Evolutionary conservation across 2,113 vertebrate genomes (phyloP).

Genomic region (Setophaga kirtlandii): DNA sequence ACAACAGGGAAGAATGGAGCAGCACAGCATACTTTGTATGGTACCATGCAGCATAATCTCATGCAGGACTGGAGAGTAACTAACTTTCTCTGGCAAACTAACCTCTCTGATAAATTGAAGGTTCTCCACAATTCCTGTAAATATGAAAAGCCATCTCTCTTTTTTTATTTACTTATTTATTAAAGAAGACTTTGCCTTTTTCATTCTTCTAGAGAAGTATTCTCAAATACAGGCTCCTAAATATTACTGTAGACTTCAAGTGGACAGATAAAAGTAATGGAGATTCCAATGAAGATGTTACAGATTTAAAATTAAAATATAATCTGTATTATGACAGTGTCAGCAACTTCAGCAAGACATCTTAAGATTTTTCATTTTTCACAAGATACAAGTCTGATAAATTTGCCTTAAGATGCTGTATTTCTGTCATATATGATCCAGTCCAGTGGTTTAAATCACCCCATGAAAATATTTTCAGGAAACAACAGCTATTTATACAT

Average conservation of each 20-base stretch:
- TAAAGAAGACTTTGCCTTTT: neutral
- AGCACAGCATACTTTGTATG: neutral
- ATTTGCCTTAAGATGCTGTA: neutral
- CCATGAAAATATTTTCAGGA: neutral
- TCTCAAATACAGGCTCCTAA: neutral
- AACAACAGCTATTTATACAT: conserved; percentile 16
- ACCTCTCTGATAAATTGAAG: neutral
- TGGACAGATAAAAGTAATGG: neutral
- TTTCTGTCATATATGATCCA: neutral
- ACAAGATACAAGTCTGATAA: neutral
- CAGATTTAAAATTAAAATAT: neutral
- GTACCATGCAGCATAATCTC: neutral
- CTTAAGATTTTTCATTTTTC: neutral
- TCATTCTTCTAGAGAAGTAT: neutral
- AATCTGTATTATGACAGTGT: neutral
- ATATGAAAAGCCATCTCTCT: neutral
- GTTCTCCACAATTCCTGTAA: neutral
- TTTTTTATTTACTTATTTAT: neutral
- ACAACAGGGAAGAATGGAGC: neutral
- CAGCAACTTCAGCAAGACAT: neutral
- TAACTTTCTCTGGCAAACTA: neutral
- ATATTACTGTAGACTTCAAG: neutral
- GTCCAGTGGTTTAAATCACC: neutral
- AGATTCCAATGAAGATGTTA: neutral
- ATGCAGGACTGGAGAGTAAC: neutral